Percentiles rank a stretch among this genome's conserved stretches.
These are phyloP conservation scores for Pangasius djambal DNA, from an alignment of 2,797 vertebrate genomes.

Conservation along the genomic window DNA sequence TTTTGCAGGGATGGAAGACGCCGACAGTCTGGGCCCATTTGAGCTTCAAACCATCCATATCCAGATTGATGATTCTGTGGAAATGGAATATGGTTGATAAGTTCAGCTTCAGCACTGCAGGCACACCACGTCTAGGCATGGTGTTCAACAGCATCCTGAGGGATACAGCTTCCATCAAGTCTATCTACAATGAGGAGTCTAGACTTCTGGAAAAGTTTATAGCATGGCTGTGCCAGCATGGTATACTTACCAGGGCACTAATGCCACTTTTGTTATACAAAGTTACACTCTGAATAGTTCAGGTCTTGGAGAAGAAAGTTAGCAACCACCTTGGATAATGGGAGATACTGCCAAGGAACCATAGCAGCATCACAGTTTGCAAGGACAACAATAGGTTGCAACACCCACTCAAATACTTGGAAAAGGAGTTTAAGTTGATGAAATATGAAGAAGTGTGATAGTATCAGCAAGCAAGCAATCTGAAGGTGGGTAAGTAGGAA, in stretches of 20 bases:
- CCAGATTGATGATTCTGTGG: background rate
- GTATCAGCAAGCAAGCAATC: background rate
- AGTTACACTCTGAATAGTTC: background rate
- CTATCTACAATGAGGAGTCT: background rate
- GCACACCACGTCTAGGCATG: background rate
- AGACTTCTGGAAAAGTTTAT: background rate
- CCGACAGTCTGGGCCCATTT: background rate
- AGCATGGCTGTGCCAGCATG: background rate
- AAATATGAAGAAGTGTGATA: background rate
- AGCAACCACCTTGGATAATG: background rate
- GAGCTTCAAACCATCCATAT: background rate
- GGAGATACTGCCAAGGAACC: background rate
- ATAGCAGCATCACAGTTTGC: background rate
- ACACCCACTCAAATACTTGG: background rate
- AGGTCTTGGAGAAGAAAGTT: background rate
- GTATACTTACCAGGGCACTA: background rate
- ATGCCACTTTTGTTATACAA: background rate
- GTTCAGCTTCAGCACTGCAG: background rate
- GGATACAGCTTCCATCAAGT: background rate
- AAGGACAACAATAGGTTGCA: background rate
- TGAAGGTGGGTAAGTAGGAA: background rate
- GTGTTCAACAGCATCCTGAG: slow-evolving; percentile 8
- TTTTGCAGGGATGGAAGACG: background rate
- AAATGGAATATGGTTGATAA: background rate
- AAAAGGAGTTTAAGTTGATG: background rate